These are phyloP conservation scores for Meiosimyza decipiens DNA, from an alignment of 2,888 invertebrate species.

Conservation along the genomic window DNA sequence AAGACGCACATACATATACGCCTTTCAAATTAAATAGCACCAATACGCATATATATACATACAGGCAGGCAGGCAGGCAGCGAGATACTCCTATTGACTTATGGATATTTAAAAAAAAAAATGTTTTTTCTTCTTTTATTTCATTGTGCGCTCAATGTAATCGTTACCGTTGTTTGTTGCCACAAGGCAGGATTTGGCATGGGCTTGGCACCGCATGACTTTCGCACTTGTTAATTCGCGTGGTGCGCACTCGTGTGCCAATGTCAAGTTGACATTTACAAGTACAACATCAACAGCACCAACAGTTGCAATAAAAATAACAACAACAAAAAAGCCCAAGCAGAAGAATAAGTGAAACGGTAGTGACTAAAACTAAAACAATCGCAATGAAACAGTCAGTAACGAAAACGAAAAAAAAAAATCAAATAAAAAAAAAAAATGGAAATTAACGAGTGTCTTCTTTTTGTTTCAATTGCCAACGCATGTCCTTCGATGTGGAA, in stretches of 20 bases:
- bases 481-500: not conserved
- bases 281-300: constrained; percentile 14
- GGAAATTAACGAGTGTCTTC: constrained; percentile 1
- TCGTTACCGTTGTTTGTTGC: not conserved
- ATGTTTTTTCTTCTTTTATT: no score
- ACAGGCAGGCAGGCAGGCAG: no score
- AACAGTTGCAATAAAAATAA: not conserved
- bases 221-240: constrained; percentile 1
- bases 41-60: no score
- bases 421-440: not conserved
- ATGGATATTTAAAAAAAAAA: no score
- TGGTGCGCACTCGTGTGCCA: constrained; percentile 8
- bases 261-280: constrained; percentile 12
- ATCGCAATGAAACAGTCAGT: not conserved
- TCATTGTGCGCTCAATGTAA: no score
- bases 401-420: not conserved
- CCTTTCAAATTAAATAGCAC: no score
- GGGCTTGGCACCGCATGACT: not conserved
- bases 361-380: no score
- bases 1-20: no score
- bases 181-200: constrained; percentile 8
- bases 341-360: no score
- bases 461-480: constrained; percentile 1
- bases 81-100: no score
- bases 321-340: not conserved